Conservation (phyloP, 2,113 vertebrate species). For the Saguinus imperator region DNA sequence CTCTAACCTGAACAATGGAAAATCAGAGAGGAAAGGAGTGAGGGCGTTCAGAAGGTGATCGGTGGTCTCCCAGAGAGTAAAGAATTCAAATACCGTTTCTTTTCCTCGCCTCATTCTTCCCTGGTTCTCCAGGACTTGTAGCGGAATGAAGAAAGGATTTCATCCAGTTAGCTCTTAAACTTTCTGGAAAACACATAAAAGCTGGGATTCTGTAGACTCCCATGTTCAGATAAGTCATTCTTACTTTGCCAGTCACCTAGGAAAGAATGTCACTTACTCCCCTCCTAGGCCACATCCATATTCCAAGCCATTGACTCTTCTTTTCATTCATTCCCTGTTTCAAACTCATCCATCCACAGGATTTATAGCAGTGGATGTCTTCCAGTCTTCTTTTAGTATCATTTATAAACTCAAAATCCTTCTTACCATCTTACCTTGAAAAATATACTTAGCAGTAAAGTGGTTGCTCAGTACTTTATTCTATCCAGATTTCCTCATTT, state of each 20-base stretch:
- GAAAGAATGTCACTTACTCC: background rate
- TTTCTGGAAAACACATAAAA: background rate
- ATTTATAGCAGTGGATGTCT: background rate
- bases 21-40: background rate
- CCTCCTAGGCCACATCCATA: too few relatives aligned
- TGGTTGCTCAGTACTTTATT: background rate
- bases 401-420: conserved; percentile 15
- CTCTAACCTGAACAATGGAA: background rate
- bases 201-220: background rate
- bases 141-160: background rate
- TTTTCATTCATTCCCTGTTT: background rate
- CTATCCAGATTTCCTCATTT: conserved; percentile 12
- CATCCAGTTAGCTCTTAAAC: background rate
- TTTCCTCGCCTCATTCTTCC: background rate
- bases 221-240: background rate
- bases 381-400: background rate
- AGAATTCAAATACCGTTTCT: background rate
- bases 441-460: background rate
- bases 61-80: background rate
- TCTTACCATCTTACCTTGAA: background rate
- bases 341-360: too few relatives aligned
- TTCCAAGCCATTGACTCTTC: background rate
- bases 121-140: background rate
- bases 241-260: background rate
- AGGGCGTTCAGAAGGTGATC: background rate